These are phyloP conservation scores for Panzeria rudis DNA, from an alignment of 2,888 invertebrate genomes.

Conservation along the genomic window DNA sequence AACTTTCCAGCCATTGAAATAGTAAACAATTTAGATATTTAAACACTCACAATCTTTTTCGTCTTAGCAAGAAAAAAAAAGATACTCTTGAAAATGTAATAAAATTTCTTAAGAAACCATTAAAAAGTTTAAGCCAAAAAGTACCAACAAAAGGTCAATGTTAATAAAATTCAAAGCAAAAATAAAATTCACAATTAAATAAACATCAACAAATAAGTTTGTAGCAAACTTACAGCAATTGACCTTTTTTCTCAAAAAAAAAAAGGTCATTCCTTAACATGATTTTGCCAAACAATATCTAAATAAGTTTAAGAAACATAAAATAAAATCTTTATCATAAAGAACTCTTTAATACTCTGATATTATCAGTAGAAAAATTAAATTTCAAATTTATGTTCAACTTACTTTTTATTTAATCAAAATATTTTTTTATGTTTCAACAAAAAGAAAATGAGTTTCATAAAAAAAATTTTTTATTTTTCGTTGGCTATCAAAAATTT, in stretches of 20 bases:
- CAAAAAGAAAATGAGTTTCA: too few species aligned
- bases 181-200: not conserved
- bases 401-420: not conserved
- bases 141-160: constrained; percentile 45
- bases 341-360: not conserved
- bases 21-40: constrained; percentile 40
- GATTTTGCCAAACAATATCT: not conserved
- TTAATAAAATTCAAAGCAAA: constrained; percentile 15
- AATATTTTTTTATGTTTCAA: not conserved
- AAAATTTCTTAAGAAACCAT: constrained; percentile 33
- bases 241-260: constrained; percentile 35
- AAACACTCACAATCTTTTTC: constrained; percentile 7
- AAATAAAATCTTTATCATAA: not conserved
- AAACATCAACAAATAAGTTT: not conserved
- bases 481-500: not conserved
- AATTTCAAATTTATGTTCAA: not conserved
- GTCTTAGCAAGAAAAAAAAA: not conserved
- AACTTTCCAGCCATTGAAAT: not conserved
- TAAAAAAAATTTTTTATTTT: not conserved
- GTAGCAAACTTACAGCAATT: constrained; percentile 44
- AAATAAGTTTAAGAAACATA: not conserved
- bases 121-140: not conserved
- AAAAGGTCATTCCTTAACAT: not conserved
- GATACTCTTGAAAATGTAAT: constrained; percentile 18
- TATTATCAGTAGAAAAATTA: not conserved